These are phyloP conservation scores for Balearica regulorum DNA, from an alignment of 2,797 vertebrate species.

Conservation along the genomic window DNA sequence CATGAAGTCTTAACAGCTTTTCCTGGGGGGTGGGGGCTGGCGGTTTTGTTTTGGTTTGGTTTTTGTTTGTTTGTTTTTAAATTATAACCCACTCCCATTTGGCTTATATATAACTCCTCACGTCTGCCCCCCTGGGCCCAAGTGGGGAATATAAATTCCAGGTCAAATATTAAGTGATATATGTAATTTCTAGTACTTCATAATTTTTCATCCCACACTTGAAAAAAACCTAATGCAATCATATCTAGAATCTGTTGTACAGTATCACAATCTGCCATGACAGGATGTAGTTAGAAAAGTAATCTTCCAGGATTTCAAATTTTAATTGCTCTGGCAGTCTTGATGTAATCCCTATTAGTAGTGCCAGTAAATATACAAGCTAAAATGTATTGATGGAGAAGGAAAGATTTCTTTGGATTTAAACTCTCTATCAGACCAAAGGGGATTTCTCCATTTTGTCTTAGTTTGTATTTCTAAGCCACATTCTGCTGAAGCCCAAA, in stretches of 20 bases:
- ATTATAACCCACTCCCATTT: neutral
- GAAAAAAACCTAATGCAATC: neutral
- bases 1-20: neutral
- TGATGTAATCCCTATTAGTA: neutral
- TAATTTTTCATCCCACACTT: neutral
- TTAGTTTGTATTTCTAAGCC: neutral
- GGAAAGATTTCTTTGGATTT: neutral
- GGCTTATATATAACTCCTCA: neutral
- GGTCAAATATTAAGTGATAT: neutral
- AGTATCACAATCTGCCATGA: neutral
- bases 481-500: neutral
- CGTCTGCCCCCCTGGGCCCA: rapidly evolving
- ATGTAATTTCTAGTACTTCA: neutral
- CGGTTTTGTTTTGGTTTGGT: no score
- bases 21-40: neutral
- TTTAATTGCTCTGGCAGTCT: neutral
- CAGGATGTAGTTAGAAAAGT: neutral
- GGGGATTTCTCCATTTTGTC: neutral
- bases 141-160: neutral
- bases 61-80: neutral
- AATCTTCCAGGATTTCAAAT: neutral
- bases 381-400: neutral
- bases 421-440: neutral
- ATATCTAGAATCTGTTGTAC: neutral
- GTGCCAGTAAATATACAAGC: neutral